Base-by-base conservation (phyloP, 2,888 invertebrate genomes). In the Drosophila fungiperda region DNA sequence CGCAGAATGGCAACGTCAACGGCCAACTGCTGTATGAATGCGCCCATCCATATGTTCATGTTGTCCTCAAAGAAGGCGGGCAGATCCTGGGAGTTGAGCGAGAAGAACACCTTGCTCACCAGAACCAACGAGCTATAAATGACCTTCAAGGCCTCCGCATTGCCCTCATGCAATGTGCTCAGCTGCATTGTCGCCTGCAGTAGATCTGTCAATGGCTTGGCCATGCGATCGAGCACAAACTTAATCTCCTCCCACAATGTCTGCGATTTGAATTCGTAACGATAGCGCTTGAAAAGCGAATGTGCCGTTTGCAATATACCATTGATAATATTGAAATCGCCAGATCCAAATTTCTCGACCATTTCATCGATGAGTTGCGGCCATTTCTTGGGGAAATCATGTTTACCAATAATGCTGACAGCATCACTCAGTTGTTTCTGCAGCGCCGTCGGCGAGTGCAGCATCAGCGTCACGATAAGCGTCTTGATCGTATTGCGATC, bases 1-100 rank as follows among this genome's bases (percentile, higher is more conserved):
- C 96, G 95, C 71, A 99, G 94, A 35, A 95, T 94, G 1, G 96
- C 95, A 45, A 98, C 97, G 92, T 98, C 96, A 0, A 94, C 94
- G 67, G 95, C 96, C 40, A 99, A 94, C 38, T 99, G 94, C 36
- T 95, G 95, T 59, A 98, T 95, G 84, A 99, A 97, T 89, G 98
- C 96, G 0, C 95, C 95, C 99, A 99, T 99, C 99, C 99, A 99
- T 0, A 95, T 95, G 29, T 94, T 94, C 96, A 99, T 98, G 92
- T 99, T 98, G 92, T 99, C 99, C 93, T 99, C 99, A 92, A 99
- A 99, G 94, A 98, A 99, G 94, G 99, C 99, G 0, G 99, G 99
- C 82, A 99, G 94, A 93, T 99, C 99, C 94, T 99, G 99, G 80
- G 96, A 97, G 93, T 99, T 99, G 26, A 99, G 95, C 0, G 99